Conservation (phyloP, 2,888 invertebrate species). For the Hypena proboscidalis region DNA sequence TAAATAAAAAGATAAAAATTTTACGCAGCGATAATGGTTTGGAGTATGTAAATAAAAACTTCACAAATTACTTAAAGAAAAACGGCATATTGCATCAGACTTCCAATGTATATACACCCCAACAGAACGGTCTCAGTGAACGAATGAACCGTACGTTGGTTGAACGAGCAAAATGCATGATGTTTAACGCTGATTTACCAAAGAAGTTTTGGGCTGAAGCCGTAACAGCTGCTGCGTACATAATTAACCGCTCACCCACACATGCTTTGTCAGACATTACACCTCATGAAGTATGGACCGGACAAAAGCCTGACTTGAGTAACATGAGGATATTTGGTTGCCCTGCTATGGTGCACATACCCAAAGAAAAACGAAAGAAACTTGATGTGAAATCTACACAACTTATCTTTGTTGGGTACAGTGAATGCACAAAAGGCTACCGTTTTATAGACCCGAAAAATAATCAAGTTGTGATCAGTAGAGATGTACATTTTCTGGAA, state of each 20-base stretch:
- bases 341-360: conserved; percentile 2
- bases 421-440: conserved; percentile 4
- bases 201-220: too few relatives aligned
- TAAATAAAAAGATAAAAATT: too few relatives aligned
- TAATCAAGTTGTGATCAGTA: background rate
- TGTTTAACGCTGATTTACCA: too few relatives aligned
- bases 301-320: background rate
- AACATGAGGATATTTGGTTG: conserved; percentile 5
- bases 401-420: conserved; percentile 4
- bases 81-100: background rate
- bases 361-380: background rate
- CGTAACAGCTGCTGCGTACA: too few relatives aligned
- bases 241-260: too few relatives aligned
- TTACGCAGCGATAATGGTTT: too few relatives aligned
- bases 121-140: conserved; percentile 1
- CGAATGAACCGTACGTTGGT: background rate
- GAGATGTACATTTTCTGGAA: background rate
- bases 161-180: background rate
- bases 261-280: too few relatives aligned
- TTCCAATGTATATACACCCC: background rate
- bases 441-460: conserved; percentile 4
- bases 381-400: conserved; percentile 1
- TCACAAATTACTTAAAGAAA: background rate
- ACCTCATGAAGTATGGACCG: background rate
- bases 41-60: too few relatives aligned